Conservation (phyloP, 2,888 invertebrate genomes). For the Allophyes oxyacanthae region DNA sequence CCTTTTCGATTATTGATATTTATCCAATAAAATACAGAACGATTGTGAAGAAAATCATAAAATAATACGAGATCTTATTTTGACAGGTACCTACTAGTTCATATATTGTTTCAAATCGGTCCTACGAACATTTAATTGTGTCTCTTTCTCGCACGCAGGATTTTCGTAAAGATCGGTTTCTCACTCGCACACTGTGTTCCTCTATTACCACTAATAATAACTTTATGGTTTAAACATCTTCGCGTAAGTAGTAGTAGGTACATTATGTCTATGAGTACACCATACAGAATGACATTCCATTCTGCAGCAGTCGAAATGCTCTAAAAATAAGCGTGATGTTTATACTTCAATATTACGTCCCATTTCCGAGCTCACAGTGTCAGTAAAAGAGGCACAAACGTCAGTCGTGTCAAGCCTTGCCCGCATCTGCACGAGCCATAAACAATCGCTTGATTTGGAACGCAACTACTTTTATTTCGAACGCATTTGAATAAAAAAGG, state of each 20-base stretch:
- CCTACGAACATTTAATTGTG: no score
- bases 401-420: constrained; percentile 66
- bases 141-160: no score
- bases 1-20: no score
- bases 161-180: no score
- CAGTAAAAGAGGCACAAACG: constrained; percentile 69
- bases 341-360: constrained; percentile 68
- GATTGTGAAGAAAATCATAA: no score
- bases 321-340: constrained; percentile 81
- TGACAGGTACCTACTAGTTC: no score
- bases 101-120: no score
- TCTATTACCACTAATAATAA: no score
- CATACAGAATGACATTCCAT: constrained; percentile 64
- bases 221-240: constrained; percentile 41
- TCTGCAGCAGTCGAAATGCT: constrained; percentile 60
- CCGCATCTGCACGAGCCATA: constrained; percentile 63
- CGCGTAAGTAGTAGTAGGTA: constrained; percentile 35
- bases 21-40: no score
- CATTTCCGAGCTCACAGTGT: constrained; percentile 70
- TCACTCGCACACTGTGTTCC: no score
- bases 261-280: no score
- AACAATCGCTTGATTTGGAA: constrained; percentile 65
- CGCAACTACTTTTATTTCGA: constrained; percentile 60
- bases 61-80: no score
- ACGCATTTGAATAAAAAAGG: constrained; percentile 67